phyloP scores from a whole-genome alignment of 2,113 vertebrate species.

The Rhea americana region DNA sequence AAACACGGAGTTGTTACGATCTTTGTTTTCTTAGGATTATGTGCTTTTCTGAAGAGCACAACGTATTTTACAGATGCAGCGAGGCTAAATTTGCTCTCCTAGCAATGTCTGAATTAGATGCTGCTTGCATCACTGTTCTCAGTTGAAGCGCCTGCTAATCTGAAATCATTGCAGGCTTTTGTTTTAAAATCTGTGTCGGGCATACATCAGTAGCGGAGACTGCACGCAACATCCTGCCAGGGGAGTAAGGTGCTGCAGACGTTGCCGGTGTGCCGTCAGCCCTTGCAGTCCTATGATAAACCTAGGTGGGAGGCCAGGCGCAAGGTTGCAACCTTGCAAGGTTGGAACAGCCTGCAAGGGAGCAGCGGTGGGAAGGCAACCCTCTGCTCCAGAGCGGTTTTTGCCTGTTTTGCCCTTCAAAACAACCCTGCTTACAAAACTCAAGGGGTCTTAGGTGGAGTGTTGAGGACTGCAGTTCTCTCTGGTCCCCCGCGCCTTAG shows the following conservation, averaged over 20 bases:
- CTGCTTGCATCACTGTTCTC: neutral
- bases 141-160: neutral
- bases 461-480: neutral
- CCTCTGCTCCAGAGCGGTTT: neutral
- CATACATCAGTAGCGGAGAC: neutral
- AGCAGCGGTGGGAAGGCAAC: neutral
- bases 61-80: neutral
- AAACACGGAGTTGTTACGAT: slow-evolving; percentile 5
- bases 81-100: neutral
- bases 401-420: neutral
- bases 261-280: neutral
- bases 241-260: neutral
- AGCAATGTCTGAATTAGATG: neutral
- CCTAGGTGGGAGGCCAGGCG: neutral
- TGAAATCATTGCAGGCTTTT: neutral
- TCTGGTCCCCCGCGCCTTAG: neutral
- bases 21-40: slow-evolving; percentile 56
- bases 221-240: neutral
- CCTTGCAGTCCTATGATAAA: neutral
- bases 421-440: neutral
- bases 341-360: neutral
- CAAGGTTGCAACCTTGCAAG: neutral
- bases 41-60: neutral
- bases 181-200: neutral
- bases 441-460: neutral